phyloP scores from a whole-genome alignment of 2,113 vertebrate species.

The Verasper variegatus region DNA sequence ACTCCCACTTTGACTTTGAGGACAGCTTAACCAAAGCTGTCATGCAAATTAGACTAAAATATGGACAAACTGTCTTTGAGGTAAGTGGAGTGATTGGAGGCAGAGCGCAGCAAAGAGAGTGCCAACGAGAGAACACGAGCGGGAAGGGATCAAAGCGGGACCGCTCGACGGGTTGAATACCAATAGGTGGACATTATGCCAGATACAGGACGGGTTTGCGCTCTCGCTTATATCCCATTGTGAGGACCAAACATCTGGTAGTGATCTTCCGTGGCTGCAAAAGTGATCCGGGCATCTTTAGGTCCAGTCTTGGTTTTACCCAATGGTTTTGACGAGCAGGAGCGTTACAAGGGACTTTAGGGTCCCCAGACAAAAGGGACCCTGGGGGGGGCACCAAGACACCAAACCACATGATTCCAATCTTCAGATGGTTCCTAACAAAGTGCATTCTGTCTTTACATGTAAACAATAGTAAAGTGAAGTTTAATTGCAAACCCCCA shows the following conservation, averaged over 20 bases:
- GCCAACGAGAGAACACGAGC: conserved; percentile 15
- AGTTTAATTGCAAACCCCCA: no score
- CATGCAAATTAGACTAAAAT: conserved; percentile 47
- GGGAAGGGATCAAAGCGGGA: conserved; percentile 49
- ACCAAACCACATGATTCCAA: no score
- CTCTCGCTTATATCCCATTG: not conserved
- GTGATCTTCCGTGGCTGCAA: no score
- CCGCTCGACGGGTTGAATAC: conserved; percentile 46
- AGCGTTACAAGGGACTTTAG: no score
- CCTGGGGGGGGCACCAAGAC: no score
- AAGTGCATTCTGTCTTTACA: no score
- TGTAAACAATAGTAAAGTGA: no score
- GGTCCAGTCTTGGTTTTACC: no score
- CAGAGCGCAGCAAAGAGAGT: conserved; percentile 12
- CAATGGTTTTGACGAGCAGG: no score
- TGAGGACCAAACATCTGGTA: conserved; percentile 2
- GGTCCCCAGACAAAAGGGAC: no score
- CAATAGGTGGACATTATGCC: conserved; percentile 30
- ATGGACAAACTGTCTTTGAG: conserved; percentile 47
- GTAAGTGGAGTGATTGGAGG: conserved; percentile 32
- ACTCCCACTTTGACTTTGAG: conserved; percentile 42
- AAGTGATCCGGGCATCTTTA: no score
- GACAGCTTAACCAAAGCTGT: conserved; percentile 26
- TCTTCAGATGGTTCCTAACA: no score
- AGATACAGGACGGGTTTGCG: conserved; percentile 14